These are phyloP conservation scores for Chromobotia macracanthus DNA, from an alignment of 2,797 vertebrate genomes.

Conservation along the genomic window DNA sequence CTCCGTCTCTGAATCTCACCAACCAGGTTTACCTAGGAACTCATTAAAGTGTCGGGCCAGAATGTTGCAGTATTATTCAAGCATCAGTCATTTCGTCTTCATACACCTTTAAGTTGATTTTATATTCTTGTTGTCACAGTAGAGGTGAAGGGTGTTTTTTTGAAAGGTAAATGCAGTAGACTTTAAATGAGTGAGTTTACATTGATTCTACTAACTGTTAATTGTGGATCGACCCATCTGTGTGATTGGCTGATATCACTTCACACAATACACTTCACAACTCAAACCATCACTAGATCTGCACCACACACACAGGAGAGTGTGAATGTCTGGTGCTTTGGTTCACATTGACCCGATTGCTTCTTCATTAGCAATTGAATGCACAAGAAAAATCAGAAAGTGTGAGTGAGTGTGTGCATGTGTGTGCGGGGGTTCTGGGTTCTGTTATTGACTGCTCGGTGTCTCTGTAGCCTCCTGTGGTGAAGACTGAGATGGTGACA, in stretches of 20 bases:
- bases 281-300: too few species aligned
- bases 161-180: too few species aligned
- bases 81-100: slow-evolving; percentile 22
- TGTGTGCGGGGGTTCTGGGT: not conserved
- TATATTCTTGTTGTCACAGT: slow-evolving; percentile 17
- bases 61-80: not conserved
- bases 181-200: not conserved
- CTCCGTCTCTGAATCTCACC: slow-evolving; percentile 1
- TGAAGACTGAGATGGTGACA: slow-evolving; percentile 99
- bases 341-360: too few species aligned
- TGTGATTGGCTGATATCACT: too few species aligned
- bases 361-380: too few species aligned
- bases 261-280: too few species aligned
- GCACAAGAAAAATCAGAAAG: too few species aligned
- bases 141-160: too few species aligned
- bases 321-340: too few species aligned
- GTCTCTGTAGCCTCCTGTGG: slow-evolving; percentile 90
- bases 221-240: not conserved
- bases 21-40: too few species aligned
- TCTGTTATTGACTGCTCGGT: slow-evolving; percentile 38
- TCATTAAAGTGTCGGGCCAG: not conserved
- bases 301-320: too few species aligned
- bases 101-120: slow-evolving; percentile 31
- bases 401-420: not conserved
- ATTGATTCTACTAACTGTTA: not conserved